These are phyloP conservation scores for Dysmachus trigonus DNA, from an alignment of 2,888 invertebrate genomes.

Conservation along the genomic window DNA sequence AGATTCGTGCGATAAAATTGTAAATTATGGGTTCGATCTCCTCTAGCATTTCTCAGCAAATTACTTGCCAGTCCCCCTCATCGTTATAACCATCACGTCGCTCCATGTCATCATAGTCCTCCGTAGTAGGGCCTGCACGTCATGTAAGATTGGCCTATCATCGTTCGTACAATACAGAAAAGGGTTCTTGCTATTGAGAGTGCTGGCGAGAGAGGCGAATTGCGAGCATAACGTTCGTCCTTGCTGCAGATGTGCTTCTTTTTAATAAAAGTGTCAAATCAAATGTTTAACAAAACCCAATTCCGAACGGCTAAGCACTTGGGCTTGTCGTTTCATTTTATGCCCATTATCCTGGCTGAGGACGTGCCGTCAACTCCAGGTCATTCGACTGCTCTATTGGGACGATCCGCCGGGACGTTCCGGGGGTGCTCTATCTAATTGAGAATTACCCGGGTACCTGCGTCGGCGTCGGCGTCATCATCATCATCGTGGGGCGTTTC, in stretches of 20 bases:
- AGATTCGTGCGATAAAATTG: neutral
- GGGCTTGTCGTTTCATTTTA: neutral
- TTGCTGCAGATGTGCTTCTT: neutral
- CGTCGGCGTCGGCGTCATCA: neutral
- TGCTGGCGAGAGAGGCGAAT: neutral
- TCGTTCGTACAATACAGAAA: neutral
- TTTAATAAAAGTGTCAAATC: conserved; percentile 18
- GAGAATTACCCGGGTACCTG: neutral
- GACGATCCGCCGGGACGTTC: neutral
- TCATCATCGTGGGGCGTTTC: neutral
- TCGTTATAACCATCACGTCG: neutral
- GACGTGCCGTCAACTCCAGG: neutral
- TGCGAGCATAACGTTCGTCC: neutral
- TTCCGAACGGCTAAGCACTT: neutral
- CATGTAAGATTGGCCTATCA: neutral
- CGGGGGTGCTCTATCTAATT: neutral
- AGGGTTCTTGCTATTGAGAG: neutral
- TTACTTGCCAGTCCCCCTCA: neutral
- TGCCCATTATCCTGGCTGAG: neutral
- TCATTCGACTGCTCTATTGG: neutral
- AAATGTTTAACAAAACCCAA: neutral
- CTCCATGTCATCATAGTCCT: neutral
- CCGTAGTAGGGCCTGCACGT: neutral
- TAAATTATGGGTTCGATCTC: neutral
- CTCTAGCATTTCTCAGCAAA: neutral